A percentile compares a stretch with the other conserved stretches of the same genome.
These are phyloP conservation scores for Stenoptilia bipunctidactyla DNA, from an alignment of 2,888 invertebrate genomes.

Conservation along the genomic window DNA sequence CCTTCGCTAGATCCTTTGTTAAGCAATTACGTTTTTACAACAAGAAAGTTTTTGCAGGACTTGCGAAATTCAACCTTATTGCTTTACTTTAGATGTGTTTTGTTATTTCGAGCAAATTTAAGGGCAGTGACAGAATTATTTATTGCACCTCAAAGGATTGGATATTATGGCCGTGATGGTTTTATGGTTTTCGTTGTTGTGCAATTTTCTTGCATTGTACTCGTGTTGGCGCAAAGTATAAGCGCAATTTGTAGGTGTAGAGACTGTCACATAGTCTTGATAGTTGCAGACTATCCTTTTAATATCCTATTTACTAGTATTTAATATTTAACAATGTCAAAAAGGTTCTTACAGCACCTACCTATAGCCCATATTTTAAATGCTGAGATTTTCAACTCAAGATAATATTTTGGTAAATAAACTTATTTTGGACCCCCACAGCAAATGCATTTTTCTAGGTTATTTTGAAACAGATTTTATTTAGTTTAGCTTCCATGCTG, in stretches of 20 bases:
- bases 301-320: too few relatives aligned
- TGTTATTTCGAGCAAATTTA: neutral
- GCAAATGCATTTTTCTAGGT: too few relatives aligned
- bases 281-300: too few relatives aligned
- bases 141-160: constrained; percentile 66
- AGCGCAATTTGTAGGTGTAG: too few relatives aligned
- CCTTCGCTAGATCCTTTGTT: constrained; percentile 43
- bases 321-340: too few relatives aligned
- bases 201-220: constrained; percentile 59
- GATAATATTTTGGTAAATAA: too few relatives aligned
- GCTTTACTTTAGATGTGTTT: neutral
- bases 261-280: constrained; percentile 9
- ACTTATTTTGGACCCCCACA: too few relatives aligned
- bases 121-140: constrained; percentile 38
- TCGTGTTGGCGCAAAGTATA: neutral
- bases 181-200: constrained; percentile 50
- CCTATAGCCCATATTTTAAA: too few relatives aligned
- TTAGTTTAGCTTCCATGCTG: too few relatives aligned
- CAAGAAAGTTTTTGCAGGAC: neutral
- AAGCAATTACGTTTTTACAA: constrained; percentile 35
- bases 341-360: too few relatives aligned
- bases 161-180: constrained; percentile 43
- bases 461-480: too few relatives aligned
- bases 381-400: too few relatives aligned
- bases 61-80: neutral